A percentile compares a stretch with the other conserved stretches of the same genome.
Conservation (phyloP, 2,888 invertebrate genomes). For the Eupithecia subumbrata region DNA sequence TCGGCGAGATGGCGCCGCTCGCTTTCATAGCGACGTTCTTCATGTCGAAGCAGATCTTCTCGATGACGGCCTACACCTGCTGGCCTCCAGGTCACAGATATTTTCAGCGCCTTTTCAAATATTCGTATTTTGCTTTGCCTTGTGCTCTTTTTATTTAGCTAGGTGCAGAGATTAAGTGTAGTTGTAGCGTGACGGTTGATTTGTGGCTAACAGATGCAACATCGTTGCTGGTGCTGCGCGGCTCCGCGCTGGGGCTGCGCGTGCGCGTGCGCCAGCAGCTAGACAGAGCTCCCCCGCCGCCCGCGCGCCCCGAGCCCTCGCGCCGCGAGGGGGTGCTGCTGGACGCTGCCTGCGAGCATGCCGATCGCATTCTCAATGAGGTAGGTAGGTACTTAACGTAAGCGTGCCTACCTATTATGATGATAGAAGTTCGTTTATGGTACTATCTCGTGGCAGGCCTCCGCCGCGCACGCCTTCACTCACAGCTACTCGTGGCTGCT, state of each 20-base stretch:
- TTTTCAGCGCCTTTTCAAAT: neutral
- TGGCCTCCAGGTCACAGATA: slow-evolving; percentile 61
- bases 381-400: neutral
- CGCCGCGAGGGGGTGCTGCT: slow-evolving; percentile 67
- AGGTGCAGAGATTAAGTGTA: neutral
- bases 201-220: slow-evolving; percentile 43
- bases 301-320: slow-evolving; percentile 45
- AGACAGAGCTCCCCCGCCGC: slow-evolving; percentile 36
- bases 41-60: slow-evolving; percentile 57
- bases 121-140: neutral
- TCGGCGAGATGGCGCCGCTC: slow-evolving; percentile 53
- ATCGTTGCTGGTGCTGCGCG: slow-evolving; percentile 43
- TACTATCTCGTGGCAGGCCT: slow-evolving; percentile 56
- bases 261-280: slow-evolving; percentile 43
- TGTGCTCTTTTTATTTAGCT: neutral
- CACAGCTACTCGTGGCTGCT: slow-evolving; percentile 70
- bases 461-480: slow-evolving; percentile 63
- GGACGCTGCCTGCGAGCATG: slow-evolving; percentile 58
- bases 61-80: slow-evolving; percentile 65
- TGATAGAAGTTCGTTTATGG: neutral
- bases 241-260: slow-evolving; percentile 51
- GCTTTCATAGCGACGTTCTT: slow-evolving; percentile 61
- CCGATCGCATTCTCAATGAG: slow-evolving; percentile 30
- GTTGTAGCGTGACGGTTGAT: neutral
- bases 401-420: neutral